Base-by-base conservation (phyloP, 2,113 vertebrate genomes). In the Cephalopholis sonnerati region DNA sequence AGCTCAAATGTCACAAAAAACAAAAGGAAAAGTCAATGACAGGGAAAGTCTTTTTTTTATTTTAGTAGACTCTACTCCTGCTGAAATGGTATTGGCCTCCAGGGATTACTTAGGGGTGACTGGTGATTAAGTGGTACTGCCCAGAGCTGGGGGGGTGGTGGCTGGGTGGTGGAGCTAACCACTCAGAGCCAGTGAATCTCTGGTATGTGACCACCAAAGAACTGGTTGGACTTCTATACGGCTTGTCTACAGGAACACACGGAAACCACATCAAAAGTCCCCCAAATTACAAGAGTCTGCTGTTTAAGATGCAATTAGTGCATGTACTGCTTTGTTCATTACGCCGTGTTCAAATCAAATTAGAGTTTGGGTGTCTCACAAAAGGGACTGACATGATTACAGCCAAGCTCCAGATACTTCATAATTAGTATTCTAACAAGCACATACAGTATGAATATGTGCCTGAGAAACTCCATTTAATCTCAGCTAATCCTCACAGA, bases 151-250 rank as follows among this genome's bases (percentile, higher is more conserved):
- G 81, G 81, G 75, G 10, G 3, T 32, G 32, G 39, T 41, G 39
- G 39, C 7, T 41, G 62, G 74, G 84, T 74, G 69, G 74, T 39
- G 69, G 74, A 78, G 66, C 57, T 84, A 83, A 83, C 81, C 82
- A 69, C 85, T 93, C 81, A 90, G 84, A 89, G 82, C 67, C 84
- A 81, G 51, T 86, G 83, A 89, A 84, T 83, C 74, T 87, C 83
- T 93, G 93, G 90, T 85, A 93, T 93, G 89, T 91, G 91, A 91
- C 93, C 87, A 88, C 63, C 66, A 81, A 83, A 86, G 84, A 86
- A 68, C 58, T 73, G 53, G 50, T 58, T 50, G 59, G 71, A 68
- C 25, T 36, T 71, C 54, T 80, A 81, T 51, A 55, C 24, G 58
- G 44, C 54, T 50, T 39, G 17, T 69, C 72, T 65, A 20, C 83